Base-by-base conservation (phyloP, 2,113 vertebrate genomes). In the Odontesthes bonariensis region DNA sequence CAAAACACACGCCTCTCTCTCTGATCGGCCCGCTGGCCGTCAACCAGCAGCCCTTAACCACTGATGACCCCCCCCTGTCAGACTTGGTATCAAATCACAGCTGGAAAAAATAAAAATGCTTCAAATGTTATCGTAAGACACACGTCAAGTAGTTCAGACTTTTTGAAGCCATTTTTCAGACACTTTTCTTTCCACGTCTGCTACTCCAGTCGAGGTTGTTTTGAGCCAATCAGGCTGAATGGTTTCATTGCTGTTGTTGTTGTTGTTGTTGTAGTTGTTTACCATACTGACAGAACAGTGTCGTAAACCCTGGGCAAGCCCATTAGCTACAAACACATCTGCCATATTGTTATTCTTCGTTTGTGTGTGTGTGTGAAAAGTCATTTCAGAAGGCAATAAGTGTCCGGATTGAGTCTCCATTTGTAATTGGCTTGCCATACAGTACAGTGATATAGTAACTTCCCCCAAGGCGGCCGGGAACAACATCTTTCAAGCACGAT, bases 381-480 rank as follows among this genome's bases (percentile, higher is more conserved):
- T 86, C 85, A 70, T 91, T 90, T 86, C 75, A 89, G 87, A 93
- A 94, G 91, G 93, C 90, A 90, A 90, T 91, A 92, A 89, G 87
- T 92, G 86, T 92, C 92, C 91, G 85, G 90, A 93, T 93, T 92
- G 91, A 92, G 87, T 92, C 82, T 92, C 88, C 90, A 91, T 82
- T 88, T 92, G 88, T 93, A 92, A 94, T 92, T 89, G 90, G 88
- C 91, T 92, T 94, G 88, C 92, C 89, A 92, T 95, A 95, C 94
- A 95, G 94, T 95, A 94, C 93, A 94, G 83, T 86, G 93, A 95
- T 95, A 94, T 92, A 92, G 77, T 85, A 90, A 88, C 82, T 87
- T 88, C 81, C 86, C 92, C 89, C 86, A 75, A 88, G 91, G 88
- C 79, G 81, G 88, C 86, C 85, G 54, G 73, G 86, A 92, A 78